phyloP scores from a whole-genome alignment of 2,888 invertebrate species.

The Dicroscelio sp. region DNA sequence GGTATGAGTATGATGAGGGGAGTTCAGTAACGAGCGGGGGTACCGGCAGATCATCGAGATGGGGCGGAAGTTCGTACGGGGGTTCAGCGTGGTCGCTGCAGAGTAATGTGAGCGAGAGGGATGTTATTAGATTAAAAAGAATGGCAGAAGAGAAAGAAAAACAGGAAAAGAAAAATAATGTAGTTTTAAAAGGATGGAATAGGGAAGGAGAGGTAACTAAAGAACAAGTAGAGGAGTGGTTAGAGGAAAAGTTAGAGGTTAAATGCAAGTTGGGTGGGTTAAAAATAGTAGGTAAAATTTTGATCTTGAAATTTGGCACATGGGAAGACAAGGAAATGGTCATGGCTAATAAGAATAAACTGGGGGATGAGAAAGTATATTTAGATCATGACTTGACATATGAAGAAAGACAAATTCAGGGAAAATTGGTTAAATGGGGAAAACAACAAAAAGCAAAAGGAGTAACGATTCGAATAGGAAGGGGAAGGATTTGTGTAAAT shows the following conservation, averaged over 20 bases:
- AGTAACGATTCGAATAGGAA: slow-evolving; percentile 32
- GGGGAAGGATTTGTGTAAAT: slow-evolving; percentile 28
- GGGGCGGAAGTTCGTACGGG: neutral
- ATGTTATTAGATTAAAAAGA: neutral
- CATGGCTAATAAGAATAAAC: slow-evolving; percentile 36
- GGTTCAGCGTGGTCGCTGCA: neutral
- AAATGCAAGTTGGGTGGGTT: slow-evolving; percentile 10
- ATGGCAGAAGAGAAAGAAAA: slow-evolving; percentile 13
- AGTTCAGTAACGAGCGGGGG: no score
- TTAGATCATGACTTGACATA: slow-evolving; percentile 55
- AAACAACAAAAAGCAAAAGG: slow-evolving; percentile 28
- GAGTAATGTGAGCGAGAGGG: neutral
- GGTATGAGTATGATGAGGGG: no score
- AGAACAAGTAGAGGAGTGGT: slow-evolving; percentile 28
- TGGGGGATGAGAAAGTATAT: slow-evolving; percentile 37
- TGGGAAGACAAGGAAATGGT: slow-evolving; percentile 42
- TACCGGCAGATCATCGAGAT: no score
- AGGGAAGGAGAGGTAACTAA: neutral
- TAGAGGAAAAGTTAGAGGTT: slow-evolving; percentile 35
- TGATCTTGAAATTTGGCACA: slow-evolving; percentile 41
- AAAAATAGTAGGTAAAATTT: slow-evolving; percentile 14
- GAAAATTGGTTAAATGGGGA: slow-evolving; percentile 34
- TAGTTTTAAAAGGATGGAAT: slow-evolving; percentile 6
- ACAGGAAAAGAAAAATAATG: slow-evolving; percentile 38
- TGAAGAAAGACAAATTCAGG: slow-evolving; percentile 56